phyloP scores from a whole-genome alignment of 2,113 vertebrate species.

The Campylomormyrus tamandua region DNA sequence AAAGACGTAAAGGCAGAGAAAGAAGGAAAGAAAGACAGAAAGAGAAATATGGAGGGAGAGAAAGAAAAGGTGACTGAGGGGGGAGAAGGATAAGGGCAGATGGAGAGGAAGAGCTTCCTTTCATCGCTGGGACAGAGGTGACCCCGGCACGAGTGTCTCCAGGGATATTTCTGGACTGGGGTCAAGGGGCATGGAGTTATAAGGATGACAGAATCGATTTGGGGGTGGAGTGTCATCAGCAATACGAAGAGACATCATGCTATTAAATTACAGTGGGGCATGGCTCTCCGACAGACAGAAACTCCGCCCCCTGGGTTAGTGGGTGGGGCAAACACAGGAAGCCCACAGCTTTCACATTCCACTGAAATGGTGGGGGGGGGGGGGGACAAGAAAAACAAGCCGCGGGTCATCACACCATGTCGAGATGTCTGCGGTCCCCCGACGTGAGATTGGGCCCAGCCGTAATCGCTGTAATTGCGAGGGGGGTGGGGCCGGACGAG shows the following conservation, averaged over 20 bases:
- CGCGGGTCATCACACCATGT: not conserved
- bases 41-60: not conserved
- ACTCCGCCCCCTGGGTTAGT: not conserved
- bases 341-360: not conserved
- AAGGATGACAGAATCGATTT: not conserved
- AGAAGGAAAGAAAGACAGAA: not conserved
- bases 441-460: not conserved
- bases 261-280: not conserved
- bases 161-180: not conserved
- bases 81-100: not conserved
- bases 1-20: not conserved
- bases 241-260: not conserved
- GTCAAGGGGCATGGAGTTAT: not conserved
- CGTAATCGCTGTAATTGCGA: not conserved
- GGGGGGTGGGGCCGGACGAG: not conserved
- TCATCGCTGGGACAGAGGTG: not conserved
- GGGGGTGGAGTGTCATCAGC: not conserved
- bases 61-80: not conserved
- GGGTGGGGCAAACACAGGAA: not conserved
- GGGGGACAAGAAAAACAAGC: not conserved
- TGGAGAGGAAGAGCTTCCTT: not conserved
- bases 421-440: not conserved
- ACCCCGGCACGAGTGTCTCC: not conserved
- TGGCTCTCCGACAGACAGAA: not conserved
- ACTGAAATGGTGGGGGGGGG: not conserved